These are phyloP conservation scores for Automeris io DNA, from an alignment of 2,888 invertebrate genomes.

Conservation along the genomic window DNA sequence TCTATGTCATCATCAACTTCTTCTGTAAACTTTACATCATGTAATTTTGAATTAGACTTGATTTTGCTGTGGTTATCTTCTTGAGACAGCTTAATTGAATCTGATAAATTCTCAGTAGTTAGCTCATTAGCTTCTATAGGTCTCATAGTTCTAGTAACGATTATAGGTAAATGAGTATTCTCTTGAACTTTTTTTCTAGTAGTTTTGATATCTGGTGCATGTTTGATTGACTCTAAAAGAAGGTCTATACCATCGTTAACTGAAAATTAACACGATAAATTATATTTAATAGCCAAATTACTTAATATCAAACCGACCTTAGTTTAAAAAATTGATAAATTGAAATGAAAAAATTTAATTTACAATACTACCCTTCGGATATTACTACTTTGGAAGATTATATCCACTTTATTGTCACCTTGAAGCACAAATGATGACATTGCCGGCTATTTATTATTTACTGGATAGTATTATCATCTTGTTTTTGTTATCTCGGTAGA, in stretches of 20 bases:
- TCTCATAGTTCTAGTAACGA: not conserved
- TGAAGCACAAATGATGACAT: too few species aligned
- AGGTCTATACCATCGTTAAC: slow-evolving; percentile 58
- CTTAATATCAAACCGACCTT: too few species aligned
- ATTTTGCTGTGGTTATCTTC: not conserved
- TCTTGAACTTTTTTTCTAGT: slow-evolving; percentile 34
- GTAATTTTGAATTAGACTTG: not conserved
- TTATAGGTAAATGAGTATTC: slow-evolving; percentile 8
- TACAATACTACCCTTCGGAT: too few species aligned
- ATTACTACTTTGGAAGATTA: too few species aligned
- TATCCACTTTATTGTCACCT: too few species aligned
- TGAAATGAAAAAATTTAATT: too few species aligned
- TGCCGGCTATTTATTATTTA: too few species aligned
- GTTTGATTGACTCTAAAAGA: slow-evolving; percentile 56
- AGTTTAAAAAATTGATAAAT: too few species aligned
- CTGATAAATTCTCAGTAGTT: not conserved
- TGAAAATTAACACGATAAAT: slow-evolving; percentile 22
- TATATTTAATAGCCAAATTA: not conserved
- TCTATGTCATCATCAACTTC: slow-evolving; percentile 18
- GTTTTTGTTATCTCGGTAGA: too few species aligned
- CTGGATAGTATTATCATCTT: too few species aligned
- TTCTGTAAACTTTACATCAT: slow-evolving; percentile 11
- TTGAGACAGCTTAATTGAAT: not conserved
- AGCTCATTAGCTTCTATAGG: not conserved
- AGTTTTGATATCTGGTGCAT: slow-evolving; percentile 51